Evolutionary conservation across 2,113 vertebrate species (phyloP).

Genomic region (Zingel zingel): DNA sequence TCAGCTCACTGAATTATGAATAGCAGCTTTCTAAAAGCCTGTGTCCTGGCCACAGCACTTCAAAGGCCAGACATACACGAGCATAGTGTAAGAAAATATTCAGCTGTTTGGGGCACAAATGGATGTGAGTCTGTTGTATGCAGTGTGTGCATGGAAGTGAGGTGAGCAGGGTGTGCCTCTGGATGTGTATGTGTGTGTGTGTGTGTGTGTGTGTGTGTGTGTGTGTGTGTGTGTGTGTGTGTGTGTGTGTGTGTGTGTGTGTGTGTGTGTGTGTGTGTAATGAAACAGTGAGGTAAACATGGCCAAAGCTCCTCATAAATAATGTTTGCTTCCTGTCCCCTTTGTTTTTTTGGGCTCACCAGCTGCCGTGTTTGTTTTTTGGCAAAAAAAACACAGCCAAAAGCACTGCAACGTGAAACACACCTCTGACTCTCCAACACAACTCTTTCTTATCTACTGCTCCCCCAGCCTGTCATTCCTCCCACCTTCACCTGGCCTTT

Average conservation of each 20-base stretch:
- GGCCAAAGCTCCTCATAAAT: slow-evolving; percentile 27
- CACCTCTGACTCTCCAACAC: slow-evolving; percentile 12
- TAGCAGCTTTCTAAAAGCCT: slow-evolving; percentile 59
- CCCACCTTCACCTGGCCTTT: neutral
- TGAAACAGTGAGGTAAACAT: slow-evolving; percentile 34
- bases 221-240: neutral
- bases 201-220: neutral
- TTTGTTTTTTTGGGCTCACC: slow-evolving; percentile 61
- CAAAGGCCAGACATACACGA: neutral
- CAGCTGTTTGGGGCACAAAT: slow-evolving; percentile 42
- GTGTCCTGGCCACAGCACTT: slow-evolving; percentile 9
- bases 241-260: neutral
- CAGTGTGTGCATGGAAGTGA: slow-evolving; percentile 15
- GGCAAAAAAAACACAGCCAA: slow-evolving; percentile 6
- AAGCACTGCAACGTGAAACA: slow-evolving; percentile 21
- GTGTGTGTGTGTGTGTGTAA: neutral
- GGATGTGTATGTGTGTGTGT: slow-evolving; percentile 2
- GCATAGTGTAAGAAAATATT: slow-evolving; percentile 23
- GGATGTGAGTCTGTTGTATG: slow-evolving; percentile 15
- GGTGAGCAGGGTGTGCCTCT: neutral
- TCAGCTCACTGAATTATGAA: slow-evolving; percentile 74
- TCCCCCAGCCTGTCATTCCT: neutral
- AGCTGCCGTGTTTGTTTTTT: slow-evolving; percentile 47
- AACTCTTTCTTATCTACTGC: neutral
- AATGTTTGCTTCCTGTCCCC: slow-evolving; percentile 49